Percentiles rank a stretch among this genome's conserved stretches.
These are phyloP conservation scores for Philereme vetulata DNA, from an alignment of 2,888 invertebrate species.

Conservation along the genomic window DNA sequence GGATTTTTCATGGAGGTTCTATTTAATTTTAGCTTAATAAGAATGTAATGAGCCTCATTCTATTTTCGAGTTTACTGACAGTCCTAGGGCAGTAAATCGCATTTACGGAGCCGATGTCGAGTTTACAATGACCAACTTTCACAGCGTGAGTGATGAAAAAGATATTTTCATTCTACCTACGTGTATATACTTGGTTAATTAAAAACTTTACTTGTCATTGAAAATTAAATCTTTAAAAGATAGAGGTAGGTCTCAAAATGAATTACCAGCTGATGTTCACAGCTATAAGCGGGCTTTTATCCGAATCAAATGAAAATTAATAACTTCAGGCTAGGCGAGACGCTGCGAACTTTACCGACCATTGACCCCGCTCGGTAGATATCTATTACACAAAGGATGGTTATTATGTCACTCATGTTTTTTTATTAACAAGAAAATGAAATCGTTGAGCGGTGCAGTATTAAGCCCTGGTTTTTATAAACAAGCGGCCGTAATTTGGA, in stretches of 20 bases:
- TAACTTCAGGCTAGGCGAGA: conserved; percentile 52
- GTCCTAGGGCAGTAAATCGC: too few species aligned
- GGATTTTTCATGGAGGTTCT: too few species aligned
- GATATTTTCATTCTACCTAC: too few species aligned
- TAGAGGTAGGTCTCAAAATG: conserved; percentile 5
- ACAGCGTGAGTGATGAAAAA: too few species aligned
- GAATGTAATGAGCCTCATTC: too few species aligned
- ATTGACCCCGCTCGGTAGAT: conserved; percentile 54
- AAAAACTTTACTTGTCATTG: not conserved
- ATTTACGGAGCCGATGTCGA: too few species aligned
- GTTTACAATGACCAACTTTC: too few species aligned
- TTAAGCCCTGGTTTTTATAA: not conserved
- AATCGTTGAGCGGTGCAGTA: conserved; percentile 19
- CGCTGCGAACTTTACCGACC: conserved; percentile 50
- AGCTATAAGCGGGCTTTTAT: conserved; percentile 53
- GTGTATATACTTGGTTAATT: not conserved
- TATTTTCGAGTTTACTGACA: too few species aligned
- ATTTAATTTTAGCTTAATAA: too few species aligned
- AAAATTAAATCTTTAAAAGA: not conserved
- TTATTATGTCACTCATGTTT: conserved; percentile 39
- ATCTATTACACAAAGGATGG: conserved; percentile 43
- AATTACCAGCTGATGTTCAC: conserved; percentile 37
- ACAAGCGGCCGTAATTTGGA: too few species aligned
- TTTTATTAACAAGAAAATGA: conserved; percentile 38
- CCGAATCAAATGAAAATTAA: conserved; percentile 71